A percentile compares a stretch with the other conserved stretches of the same genome.
These are phyloP conservation scores for Hirtodrosophila confusa DNA, from an alignment of 2,888 invertebrate species.

Conservation along the genomic window DNA sequence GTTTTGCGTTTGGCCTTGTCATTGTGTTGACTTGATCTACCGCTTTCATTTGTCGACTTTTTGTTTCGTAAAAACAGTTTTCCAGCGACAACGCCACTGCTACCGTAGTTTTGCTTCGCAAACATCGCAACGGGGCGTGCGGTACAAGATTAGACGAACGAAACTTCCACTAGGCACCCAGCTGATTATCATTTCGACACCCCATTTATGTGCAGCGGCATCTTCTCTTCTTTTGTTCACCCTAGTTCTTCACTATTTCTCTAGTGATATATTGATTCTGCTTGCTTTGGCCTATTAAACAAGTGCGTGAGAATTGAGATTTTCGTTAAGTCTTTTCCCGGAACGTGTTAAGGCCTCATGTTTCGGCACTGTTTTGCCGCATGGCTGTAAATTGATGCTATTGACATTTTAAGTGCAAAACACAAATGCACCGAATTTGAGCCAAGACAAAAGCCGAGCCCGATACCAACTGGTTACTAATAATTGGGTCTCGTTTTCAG, in stretches of 20 bases:
- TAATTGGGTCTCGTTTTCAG: too few species aligned
- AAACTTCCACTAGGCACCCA: constrained; percentile 72
- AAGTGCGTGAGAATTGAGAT: constrained; percentile 39
- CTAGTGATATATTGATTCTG: constrained; percentile 7
- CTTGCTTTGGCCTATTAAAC: constrained; percentile 5
- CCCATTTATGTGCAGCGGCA: constrained; percentile 73
- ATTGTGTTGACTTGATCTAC: constrained; percentile 5
- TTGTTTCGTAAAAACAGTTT: constrained; percentile 22
- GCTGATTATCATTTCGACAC: constrained; percentile 81
- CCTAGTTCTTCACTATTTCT: neutral
- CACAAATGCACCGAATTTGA: constrained; percentile 21
- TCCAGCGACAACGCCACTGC: constrained; percentile 20
- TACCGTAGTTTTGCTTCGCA: constrained; percentile 46
- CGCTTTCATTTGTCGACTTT: constrained; percentile 18
- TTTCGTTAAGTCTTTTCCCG: constrained; percentile 65
- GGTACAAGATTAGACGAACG: constrained; percentile 69
- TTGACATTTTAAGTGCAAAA: constrained; percentile 71
- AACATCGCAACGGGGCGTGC: constrained; percentile 46
- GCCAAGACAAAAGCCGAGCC: neutral
- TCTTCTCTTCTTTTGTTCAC: constrained; percentile 20
- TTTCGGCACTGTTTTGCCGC: constrained; percentile 44
- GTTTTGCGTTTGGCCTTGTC: constrained; percentile 29
- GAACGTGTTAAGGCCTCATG: constrained; percentile 68
- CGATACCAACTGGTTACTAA: too few species aligned
- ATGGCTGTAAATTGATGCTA: constrained; percentile 65